phyloP scores from a whole-genome alignment of 2,888 invertebrate genomes.

The Patella ulyssiponensis region DNA sequence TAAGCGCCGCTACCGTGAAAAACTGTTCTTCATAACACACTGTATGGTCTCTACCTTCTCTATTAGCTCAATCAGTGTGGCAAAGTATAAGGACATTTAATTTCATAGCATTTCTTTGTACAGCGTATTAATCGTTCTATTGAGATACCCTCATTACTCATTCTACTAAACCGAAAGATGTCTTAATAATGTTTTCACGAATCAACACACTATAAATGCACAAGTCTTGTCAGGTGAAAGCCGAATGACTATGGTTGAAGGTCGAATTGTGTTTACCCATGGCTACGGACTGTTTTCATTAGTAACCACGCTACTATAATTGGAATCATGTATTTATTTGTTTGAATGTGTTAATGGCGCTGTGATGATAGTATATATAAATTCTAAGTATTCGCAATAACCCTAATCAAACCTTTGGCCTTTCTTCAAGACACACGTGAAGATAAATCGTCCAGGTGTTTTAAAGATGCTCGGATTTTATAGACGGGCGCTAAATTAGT shows the following conservation, averaged over 20 bases:
- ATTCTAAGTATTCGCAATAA: slow-evolving; percentile 1
- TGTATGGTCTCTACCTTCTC: too few relatives aligned
- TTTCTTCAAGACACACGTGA: not conserved
- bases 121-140: too few relatives aligned
- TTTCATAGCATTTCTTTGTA: too few relatives aligned
- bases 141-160: not conserved
- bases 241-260: not conserved
- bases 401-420: not conserved
- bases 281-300: slow-evolving; percentile 4
- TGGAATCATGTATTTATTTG: slow-evolving; percentile 1
- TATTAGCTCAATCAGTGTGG: too few relatives aligned
- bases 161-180: not conserved
- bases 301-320: not conserved
- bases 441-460: not conserved
- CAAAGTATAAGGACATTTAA: too few relatives aligned
- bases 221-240: too few relatives aligned
- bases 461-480: not conserved
- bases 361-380: not conserved
- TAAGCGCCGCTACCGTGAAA: too few relatives aligned
- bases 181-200: not conserved
- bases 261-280: not conserved
- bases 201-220: not conserved
- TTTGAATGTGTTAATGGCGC: not conserved
- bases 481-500: not conserved
- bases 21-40: too few relatives aligned